Percentiles rank a stretch among this genome's conserved stretches.
Conservation (phyloP, 2,797 vertebrate genomes). For the Malurus leucopterus region DNA sequence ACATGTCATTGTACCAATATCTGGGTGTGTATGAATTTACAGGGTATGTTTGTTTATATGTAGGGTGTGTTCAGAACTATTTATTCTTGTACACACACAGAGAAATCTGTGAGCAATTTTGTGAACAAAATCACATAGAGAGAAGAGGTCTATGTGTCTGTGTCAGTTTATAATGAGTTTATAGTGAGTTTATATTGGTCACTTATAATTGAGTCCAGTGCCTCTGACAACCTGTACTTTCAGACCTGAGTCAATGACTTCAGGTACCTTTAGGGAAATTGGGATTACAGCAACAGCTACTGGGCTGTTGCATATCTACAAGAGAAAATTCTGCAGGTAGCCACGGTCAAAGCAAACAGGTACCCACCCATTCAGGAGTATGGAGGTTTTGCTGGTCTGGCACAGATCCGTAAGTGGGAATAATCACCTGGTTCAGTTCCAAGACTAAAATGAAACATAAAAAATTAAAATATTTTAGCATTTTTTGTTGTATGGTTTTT, state of each 20-base stretch:
- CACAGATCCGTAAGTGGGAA: slow-evolving; percentile 56
- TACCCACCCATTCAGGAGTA: slow-evolving; percentile 71
- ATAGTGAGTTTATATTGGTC: neutral
- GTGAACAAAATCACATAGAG: neutral
- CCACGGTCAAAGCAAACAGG: neutral
- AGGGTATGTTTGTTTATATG: neutral
- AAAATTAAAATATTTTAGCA: neutral
- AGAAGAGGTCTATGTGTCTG: neutral
- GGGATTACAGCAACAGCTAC: neutral
- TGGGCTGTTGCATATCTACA: neutral
- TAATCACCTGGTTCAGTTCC: slow-evolving; percentile 61
- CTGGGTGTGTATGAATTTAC: neutral
- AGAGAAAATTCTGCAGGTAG: neutral
- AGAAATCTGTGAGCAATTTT: neutral
- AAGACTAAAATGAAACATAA: slow-evolving; percentile 55
- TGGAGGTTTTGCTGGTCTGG: slow-evolving; percentile 54
- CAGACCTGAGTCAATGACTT: neutral
- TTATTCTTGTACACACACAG: neutral
- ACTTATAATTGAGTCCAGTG: neutral
- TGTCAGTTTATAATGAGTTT: neutral
- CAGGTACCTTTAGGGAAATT: neutral
- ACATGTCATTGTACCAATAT: neutral
- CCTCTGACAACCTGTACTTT: neutral
- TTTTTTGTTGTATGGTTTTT: neutral
- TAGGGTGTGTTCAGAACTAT: neutral